These are phyloP conservation scores for Mus musculus DNA, from an alignment of 2,113 vertebrate genomes.

Conservation along the genomic window GRCm39 chr3:122256001-122256500, in stretches of 20 bases:
- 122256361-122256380: constrained; percentile 44
- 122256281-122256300: background rate
- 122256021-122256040: background rate
- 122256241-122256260: background rate
- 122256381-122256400: background rate
- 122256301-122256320: background rate
- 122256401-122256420: background rate
- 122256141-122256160: background rate
- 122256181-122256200: background rate
- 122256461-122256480: background rate
- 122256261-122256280: background rate
- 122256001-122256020: background rate
- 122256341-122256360: constrained; percentile 34
- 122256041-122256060: background rate
- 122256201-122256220: background rate
- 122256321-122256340: background rate
- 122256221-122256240: fast-evolving
- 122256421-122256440: background rate
- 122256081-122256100: background rate
- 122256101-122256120: background rate
- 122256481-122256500: background rate
- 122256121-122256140: background rate
- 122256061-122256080: background rate
- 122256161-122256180: background rate
- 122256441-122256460: background rate